Evolutionary conservation across 2,113 vertebrate genomes (phyloP).

Genomic region (Baryphthengus martii): DNA sequence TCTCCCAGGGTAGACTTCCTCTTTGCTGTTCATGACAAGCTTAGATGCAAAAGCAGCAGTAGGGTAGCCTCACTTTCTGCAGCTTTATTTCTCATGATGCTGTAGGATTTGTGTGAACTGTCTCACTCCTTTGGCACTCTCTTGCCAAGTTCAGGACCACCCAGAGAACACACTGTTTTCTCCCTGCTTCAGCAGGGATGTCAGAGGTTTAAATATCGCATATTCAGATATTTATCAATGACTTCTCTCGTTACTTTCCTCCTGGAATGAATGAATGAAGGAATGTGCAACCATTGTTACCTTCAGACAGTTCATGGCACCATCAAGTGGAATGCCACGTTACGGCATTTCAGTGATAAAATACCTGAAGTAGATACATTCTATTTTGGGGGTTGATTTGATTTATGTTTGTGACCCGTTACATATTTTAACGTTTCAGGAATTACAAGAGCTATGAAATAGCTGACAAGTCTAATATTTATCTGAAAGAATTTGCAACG

Average conservation of each 20-base stretch:
- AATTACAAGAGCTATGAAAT: background rate
- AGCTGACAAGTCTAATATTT: background rate
- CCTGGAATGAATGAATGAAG: background rate
- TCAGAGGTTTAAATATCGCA: background rate
- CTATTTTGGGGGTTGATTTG: background rate
- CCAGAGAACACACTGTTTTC: conserved; percentile 20
- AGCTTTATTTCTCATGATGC: background rate
- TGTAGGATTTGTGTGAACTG: background rate
- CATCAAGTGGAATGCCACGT: background rate
- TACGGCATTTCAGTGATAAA: background rate
- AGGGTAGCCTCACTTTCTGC: fast-evolving
- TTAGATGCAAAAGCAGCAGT: background rate
- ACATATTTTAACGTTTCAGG: background rate
- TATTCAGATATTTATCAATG: background rate
- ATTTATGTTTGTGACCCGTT: background rate
- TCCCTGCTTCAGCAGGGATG: background rate
- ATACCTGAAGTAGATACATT: background rate
- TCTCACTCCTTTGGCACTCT: background rate
- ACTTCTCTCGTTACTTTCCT: background rate
- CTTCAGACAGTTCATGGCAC: conserved; percentile 6
- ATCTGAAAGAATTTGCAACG: background rate
- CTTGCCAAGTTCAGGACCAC: background rate
- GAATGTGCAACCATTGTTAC: background rate
- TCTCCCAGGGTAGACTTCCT: background rate
- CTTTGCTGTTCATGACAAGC: background rate